A percentile compares a stretch with the other conserved stretches of the same genome.
phyloP scores from a whole-genome alignment of 2,113 vertebrate genomes.

The Climacteris rufus region DNA sequence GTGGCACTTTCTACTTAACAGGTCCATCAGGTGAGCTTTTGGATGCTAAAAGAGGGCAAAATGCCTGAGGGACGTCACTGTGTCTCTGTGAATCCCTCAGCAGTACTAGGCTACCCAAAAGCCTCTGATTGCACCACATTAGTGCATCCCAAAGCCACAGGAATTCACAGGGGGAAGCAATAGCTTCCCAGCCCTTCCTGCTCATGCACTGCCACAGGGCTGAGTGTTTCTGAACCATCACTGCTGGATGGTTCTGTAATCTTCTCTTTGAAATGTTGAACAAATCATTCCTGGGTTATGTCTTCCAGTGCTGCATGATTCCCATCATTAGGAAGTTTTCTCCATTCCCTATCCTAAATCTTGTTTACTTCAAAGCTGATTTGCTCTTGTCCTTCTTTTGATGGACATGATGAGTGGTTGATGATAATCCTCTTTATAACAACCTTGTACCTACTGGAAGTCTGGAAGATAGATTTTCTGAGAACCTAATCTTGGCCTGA shows the following conservation, averaged over 20 bases:
- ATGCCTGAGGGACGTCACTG: not conserved
- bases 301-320: not conserved
- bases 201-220: not conserved
- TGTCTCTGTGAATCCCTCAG: not conserved
- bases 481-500: not conserved
- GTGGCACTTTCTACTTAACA: not conserved
- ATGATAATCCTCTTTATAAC: conserved; percentile 48
- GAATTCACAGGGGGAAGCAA: not conserved
- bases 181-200: not conserved
- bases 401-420: not conserved
- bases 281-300: not conserved
- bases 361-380: conserved; percentile 51
- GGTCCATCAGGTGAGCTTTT: not conserved
- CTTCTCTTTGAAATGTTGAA: not conserved
- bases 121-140: not conserved
- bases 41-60: not conserved
- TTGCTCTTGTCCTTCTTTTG: conserved; percentile 26
- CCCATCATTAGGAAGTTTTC: not conserved
- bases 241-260: not conserved
- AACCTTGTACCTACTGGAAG: not conserved
- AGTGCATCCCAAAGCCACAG: not conserved
- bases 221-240: not conserved
- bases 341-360: conserved; percentile 3
- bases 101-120: not conserved
- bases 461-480: not conserved